Base-by-base conservation (phyloP, 2,797 vertebrate species). In the Sandelia bainsii region DNA sequence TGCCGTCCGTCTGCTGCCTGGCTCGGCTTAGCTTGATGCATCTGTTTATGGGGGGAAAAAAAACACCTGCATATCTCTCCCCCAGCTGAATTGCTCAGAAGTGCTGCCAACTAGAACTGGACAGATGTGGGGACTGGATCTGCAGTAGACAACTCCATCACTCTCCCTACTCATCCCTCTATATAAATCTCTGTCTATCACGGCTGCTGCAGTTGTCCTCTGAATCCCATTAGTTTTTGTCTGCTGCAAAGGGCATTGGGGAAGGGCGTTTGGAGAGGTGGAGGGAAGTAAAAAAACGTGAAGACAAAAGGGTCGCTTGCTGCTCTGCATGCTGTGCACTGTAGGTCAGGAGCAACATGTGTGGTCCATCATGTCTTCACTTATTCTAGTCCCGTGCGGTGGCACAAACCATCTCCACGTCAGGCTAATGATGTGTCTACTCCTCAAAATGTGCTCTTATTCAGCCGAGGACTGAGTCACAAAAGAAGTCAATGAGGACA, bases 91-190 rank as follows among this genome's bases (percentile, higher is more conserved):
- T 86, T 82, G 80, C 82, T 92, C 81, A 88, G 87, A 90, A 86
- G 83, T 76, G 85, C 92, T 88, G 92, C 91, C 91, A 91, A 90
- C 87, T 84, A 84, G 90, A 91, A 91, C 87, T 22, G 73, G 89
- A 88, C 92, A 92, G 91, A 91, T 92, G 92, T 90, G 92, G 79
- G 74, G 84, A 86, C 87, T 88, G 89, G 82, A 87, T 90, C 83
- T 63, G 80, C 81, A 27, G 72, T 6, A 90, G 92, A 92, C 89
- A 65, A 90, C 90, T 90, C 81, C 88, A 93, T 92, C 91, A 91
- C 87, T 93, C 90, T 91, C 82, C 64, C 69, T 27, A 42, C 80
- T 89, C 88, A 86, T 86, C 83, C 85, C 78, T 69, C 72, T 29
- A 34, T 84, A 91, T 90, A 89, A 90, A 91, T 93, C 89, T 91